These are phyloP conservation scores for Limnephilus lunatus DNA, from an alignment of 2,888 invertebrate genomes.

Conservation along the genomic window DNA sequence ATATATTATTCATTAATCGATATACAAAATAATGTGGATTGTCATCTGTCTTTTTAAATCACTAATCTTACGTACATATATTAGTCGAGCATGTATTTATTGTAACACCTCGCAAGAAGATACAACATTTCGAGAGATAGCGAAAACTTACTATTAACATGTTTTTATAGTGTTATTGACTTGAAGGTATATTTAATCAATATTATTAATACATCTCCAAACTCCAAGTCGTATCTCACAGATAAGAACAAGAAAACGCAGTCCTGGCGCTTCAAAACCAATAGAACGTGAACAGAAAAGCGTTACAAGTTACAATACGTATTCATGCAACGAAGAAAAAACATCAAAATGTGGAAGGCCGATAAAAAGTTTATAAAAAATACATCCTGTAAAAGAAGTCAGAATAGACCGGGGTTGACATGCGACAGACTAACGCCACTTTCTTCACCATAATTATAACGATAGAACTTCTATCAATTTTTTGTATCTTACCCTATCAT, in stretches of 20 bases:
- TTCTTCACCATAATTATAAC: conserved; percentile 54
- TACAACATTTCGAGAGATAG: not conserved
- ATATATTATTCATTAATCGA: too few species aligned
- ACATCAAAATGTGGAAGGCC: not conserved
- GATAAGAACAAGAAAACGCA: not conserved
- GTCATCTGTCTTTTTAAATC: not conserved
- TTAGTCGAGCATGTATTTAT: not conserved
- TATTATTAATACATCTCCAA: not conserved
- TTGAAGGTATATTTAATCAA: not conserved
- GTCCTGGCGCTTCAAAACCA: not conserved
- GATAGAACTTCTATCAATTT: conserved; percentile 39
- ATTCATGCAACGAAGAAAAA: conserved; percentile 25
- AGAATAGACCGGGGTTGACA: conserved; percentile 32
- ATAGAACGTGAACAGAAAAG: not conserved
- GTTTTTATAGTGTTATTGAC: not conserved
- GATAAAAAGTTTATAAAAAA: conserved; percentile 27
- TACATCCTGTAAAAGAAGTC: conserved; percentile 17
- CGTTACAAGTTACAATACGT: conserved; percentile 33
- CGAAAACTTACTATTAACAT: not conserved
- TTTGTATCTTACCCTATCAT: conserved; percentile 60
- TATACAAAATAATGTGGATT: too few species aligned
- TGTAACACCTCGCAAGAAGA: not conserved
- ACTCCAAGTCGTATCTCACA: not conserved
- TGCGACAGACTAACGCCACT: conserved; percentile 53
- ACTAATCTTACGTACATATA: not conserved